These are phyloP conservation scores for Andrena bucephala DNA, from an alignment of 2,888 invertebrate genomes.

Conservation along the genomic window DNA sequence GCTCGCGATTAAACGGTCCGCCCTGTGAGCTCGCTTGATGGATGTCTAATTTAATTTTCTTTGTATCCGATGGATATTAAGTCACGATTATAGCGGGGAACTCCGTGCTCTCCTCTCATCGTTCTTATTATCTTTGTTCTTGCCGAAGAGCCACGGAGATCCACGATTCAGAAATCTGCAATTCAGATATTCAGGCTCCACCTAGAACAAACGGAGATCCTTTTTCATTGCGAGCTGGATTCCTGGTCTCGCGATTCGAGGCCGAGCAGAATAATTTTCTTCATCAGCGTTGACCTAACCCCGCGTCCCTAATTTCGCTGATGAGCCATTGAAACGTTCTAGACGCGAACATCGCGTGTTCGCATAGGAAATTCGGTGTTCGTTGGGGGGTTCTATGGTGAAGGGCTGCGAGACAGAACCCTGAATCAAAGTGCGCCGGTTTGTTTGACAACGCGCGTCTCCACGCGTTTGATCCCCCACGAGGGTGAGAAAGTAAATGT, in stretches of 20 bases:
- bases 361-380: slow-evolving; percentile 52
- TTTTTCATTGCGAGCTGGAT: slow-evolving; percentile 19
- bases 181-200: slow-evolving; percentile 55
- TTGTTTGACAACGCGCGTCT: slow-evolving; percentile 40
- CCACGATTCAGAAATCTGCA: slow-evolving; percentile 19
- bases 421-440: slow-evolving; percentile 47
- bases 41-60: slow-evolving; percentile 41
- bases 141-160: slow-evolving; percentile 29
- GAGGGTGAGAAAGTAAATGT: slow-evolving; percentile 19
- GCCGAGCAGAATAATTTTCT: slow-evolving; percentile 35
- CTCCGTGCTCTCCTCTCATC: slow-evolving; percentile 10
- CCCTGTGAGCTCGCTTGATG: background rate
- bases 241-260: slow-evolving; percentile 17
- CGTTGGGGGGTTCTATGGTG: slow-evolving; percentile 29
- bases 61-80: slow-evolving; percentile 9
- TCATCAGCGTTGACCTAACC: slow-evolving; percentile 13
- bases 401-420: slow-evolving; percentile 30
- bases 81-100: slow-evolving; percentile 31
- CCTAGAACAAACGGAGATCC: slow-evolving; percentile 46
- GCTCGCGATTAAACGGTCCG: slow-evolving; percentile 21
- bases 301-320: background rate
- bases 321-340: slow-evolving; percentile 30
- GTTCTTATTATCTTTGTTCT: slow-evolving; percentile 28
- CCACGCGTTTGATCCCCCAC: slow-evolving; percentile 37
- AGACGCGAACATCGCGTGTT: slow-evolving; percentile 49